A percentile compares a stretch with the other conserved stretches of the same genome.
Evolutionary conservation across 2,113 vertebrate genomes (phyloP).

Genomic region (Daubentonia madagascariensis): DNA sequence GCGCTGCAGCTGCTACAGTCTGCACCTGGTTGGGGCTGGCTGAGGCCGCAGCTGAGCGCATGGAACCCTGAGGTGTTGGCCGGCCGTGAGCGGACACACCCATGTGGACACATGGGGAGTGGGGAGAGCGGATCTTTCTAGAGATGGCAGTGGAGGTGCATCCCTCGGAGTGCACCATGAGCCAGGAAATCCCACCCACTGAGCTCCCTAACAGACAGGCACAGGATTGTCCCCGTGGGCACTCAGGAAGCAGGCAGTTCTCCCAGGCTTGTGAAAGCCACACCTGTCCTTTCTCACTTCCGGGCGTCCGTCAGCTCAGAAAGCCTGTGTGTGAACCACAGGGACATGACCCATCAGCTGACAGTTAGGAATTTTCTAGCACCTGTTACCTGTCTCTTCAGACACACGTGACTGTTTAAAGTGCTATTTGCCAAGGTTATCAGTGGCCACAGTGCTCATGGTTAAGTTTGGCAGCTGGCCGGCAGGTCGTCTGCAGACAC

Average conservation of each 20-base stretch:
- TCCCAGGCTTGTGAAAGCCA: neutral
- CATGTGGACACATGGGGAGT: neutral
- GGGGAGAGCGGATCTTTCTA: neutral
- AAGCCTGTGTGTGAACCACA: neutral
- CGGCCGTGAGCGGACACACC: neutral
- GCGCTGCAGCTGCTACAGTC: neutral
- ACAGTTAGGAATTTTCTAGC: neutral
- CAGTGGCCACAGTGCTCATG: neutral
- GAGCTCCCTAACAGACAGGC: neutral
- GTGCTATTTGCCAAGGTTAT: neutral
- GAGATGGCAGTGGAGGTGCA: neutral
- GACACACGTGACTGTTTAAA: neutral
- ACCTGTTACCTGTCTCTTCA: neutral
- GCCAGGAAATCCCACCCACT: fast-evolving
- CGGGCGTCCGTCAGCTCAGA: fast-evolving
- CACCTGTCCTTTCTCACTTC: neutral
- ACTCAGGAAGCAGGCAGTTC: neutral
- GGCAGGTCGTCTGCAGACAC: neutral
- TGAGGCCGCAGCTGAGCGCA: neutral
- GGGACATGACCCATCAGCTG: fast-evolving
- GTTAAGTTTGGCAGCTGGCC: neutral
- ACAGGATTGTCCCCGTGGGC: neutral
- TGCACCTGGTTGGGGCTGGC: fast-evolving
- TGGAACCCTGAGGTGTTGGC: fast-evolving
- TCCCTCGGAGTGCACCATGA: fast-evolving